Base-by-base conservation (phyloP, 2,797 vertebrate species). In the Okamejei kenojei region DNA sequence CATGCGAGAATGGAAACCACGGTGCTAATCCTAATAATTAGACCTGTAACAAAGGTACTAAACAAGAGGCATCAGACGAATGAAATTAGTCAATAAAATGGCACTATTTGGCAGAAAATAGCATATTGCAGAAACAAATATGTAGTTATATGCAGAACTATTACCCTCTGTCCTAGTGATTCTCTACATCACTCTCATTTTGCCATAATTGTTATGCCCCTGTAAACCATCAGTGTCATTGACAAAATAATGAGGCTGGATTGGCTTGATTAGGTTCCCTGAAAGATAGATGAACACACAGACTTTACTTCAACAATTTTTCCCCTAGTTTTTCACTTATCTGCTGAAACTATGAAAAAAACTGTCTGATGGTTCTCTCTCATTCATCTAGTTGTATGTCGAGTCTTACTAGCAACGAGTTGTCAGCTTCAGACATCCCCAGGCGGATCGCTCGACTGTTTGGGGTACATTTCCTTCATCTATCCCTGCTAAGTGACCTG, bases 401-500 rank as follows among this genome's bases (percentile, higher is more conserved):
- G 76, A 74, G 90, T 76, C 90, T 92, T 92, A 76, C 90, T 45
- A 76, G 71, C 90, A 92, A 54, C 26, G 71, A 92, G 35, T 74
- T 54, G 68, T 92, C 90, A 92, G 71, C 23, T 29, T 73, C 35
- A 92, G 90, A 76, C 71, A 92, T 74, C 73, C 71, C 26, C 73
- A 92, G 90, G 45, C 73, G 76, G 90, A 92, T 92, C 45, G 45
- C 71, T 76, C 45, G 29, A 74, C 90, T 76, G 90, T 71, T 92
- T 92, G 90, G 38, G 90, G 90, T 74, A 76, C 68, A 76, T 92
- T 74, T 92, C 84, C 84, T 88, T 88, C 84, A 68, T 88, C 84
- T 88, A 32, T 88, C 68, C 58, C 90, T 92, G 90, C 73, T 74
- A 92, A 92, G 73, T 92, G 90, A 92, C 32, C 90, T 76, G 73